Evolutionary conservation across 2,797 vertebrate species (phyloP).

Genomic region (Hafferia zeledoni): DNA sequence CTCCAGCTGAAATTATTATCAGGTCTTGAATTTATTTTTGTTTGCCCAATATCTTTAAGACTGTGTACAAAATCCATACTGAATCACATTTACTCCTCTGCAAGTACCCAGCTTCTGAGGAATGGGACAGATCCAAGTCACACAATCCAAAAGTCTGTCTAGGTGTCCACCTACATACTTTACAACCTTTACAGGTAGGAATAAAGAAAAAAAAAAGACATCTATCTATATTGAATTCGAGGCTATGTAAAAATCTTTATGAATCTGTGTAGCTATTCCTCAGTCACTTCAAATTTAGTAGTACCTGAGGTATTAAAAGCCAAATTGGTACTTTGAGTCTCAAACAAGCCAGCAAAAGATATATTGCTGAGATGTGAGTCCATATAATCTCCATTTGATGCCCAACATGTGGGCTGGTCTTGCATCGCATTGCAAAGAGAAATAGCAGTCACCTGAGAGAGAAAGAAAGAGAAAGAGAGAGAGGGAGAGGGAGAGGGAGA

Average conservation of each 20-base stretch:
- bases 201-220: background rate
- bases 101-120: background rate
- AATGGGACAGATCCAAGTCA: background rate
- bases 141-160: background rate
- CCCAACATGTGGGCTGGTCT: background rate
- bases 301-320: slow-evolving; percentile 5
- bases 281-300: slow-evolving; percentile 33
- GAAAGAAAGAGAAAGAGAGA: too few relatives aligned
- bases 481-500: background rate
- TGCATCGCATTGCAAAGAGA: background rate
- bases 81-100: background rate
- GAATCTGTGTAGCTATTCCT: background rate
- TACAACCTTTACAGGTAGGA: background rate
- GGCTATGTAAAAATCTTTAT: background rate
- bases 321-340: background rate
- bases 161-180: background rate
- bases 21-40: background rate
- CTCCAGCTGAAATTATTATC: background rate
- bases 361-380: slow-evolving; percentile 1
- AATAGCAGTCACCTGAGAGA: background rate
- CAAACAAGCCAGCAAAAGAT: slow-evolving; percentile 9
- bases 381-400: background rate
- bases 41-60: background rate
- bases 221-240: background rate
- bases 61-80: background rate